Evolutionary conservation across 2,797 vertebrate species (phyloP), one percentile per base, ranked within the genome.

Genomic region (Telmatherina bonti): DNA sequence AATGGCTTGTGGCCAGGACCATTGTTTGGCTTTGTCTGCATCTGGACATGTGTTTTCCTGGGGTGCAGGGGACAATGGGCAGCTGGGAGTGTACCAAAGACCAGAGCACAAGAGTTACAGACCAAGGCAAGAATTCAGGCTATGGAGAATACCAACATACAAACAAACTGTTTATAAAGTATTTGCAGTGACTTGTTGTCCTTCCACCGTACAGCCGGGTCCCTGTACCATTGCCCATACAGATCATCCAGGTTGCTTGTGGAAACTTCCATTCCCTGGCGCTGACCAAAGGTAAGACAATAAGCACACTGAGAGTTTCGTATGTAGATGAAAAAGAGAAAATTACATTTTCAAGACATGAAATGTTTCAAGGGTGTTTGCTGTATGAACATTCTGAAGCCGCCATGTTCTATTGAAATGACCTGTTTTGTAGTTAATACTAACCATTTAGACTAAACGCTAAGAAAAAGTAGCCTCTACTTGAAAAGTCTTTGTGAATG

Each of bases 201-300:
- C 56, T 18, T 6, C 79, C 6, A 18, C 72, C 62, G 20, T 74
- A 7, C 79, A 93, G 91, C 5, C 55, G 0, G 15, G 82, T 93
- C 26, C 72, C 47, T 0, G 65, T 85, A 5, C 82, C 84, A 0
- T 84, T 95, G 74, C 84, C 92, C 78, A 91, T 80, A 63, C 93
- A 85, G 0, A 95, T 98, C 84, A 81, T 96, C 68, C 97, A 98
- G 74, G 95, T 98, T 70, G 95, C 96, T 68, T 98, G 97, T 93
- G 97, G 97, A 85, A 95, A 93, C 62, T 91, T 92, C 74, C 96
- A 98, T 84, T 97, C 96, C 62, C 83, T 99, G 84, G 96, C 95
- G 47, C 90, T 99, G 83, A 95, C 95, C 63, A 92, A 93, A 95
- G 97, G 97, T 99, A 94, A 64, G 43, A 38, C 51, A 38, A 1